These are phyloP conservation scores for Venturia canescens DNA, from an alignment of 1,140 invertebrate species.

Conservation along the genomic window DNA sequence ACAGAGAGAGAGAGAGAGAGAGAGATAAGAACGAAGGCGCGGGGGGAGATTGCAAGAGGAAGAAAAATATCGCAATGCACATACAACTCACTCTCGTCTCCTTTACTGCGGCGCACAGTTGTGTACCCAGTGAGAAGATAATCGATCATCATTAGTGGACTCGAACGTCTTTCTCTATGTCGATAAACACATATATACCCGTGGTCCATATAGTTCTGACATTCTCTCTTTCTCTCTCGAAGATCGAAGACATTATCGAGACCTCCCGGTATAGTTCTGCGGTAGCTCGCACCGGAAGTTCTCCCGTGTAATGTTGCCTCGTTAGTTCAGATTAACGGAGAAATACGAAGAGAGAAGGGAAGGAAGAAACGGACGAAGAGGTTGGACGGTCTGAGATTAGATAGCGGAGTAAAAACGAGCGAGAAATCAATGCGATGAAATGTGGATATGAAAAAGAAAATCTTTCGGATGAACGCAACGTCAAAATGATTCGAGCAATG, in stretches of 20 bases:
- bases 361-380: neutral
- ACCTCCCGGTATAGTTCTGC: slow-evolving; percentile 36
- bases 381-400: neutral
- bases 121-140: slow-evolving; percentile 57
- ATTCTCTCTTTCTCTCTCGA: neutral
- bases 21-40: neutral
- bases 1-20: neutral
- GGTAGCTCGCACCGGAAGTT: slow-evolving; percentile 27
- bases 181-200: neutral
- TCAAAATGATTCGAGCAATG: neutral
- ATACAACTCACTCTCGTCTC: slow-evolving; percentile 22
- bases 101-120: slow-evolving; percentile 38
- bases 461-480: neutral
- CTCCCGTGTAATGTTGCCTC: slow-evolving; percentile 20
- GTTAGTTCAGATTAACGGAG: slow-evolving; percentile 6
- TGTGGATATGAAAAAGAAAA: neutral
- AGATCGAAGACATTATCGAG: slow-evolving; percentile 33
- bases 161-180: slow-evolving; percentile 32
- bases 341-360: neutral
- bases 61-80: slow-evolving; percentile 2
- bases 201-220: neutral
- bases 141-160: slow-evolving; percentile 66
- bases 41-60: neutral
- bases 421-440: neutral
- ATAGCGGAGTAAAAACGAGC: neutral